Conservation (phyloP, 1,140 invertebrate genomes). For the Drosophila subobscura region DNA sequence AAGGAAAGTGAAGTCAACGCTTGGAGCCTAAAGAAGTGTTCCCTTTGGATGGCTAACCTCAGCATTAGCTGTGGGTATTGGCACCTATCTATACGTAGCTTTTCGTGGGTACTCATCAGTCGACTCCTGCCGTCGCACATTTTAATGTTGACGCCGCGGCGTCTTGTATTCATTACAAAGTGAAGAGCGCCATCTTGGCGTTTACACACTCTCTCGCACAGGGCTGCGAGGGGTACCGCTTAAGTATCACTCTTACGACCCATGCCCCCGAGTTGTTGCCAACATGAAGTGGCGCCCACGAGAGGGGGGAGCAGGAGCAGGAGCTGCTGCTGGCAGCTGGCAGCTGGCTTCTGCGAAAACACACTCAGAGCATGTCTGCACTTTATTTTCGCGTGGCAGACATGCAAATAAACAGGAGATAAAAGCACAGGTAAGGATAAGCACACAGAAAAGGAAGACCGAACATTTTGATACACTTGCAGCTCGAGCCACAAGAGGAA, state of each 20-base stretch:
- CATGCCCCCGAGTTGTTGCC: conserved; percentile 43
- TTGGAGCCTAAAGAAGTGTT: no score
- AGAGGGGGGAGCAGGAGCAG: conserved; percentile 7
- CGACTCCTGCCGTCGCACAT: conserved; percentile 12
- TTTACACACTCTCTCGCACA: conserved; percentile 28
- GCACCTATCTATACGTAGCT: no score
- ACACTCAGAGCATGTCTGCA: conserved; percentile 55
- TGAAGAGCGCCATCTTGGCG: conserved; percentile 71
- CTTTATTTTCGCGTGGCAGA: conserved; percentile 60
- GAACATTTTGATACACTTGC: neutral
- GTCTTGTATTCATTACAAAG: conserved; percentile 57
- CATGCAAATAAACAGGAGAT: conserved; percentile 71
- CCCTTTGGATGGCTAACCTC: no score
- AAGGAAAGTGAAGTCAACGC: no score
- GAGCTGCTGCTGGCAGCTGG: conserved; percentile 5
- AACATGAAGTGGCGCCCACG: conserved; percentile 52
- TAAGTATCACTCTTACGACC: conserved; percentile 79
- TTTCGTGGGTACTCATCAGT: conserved; percentile 1
- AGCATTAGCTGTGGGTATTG: no score
- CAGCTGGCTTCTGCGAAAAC: conserved; percentile 9
- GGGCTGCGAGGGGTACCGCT: conserved; percentile 17
- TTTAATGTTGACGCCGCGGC: conserved; percentile 61
- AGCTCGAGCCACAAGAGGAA: neutral
- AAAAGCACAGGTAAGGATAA: conserved; percentile 40
- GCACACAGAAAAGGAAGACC: conserved; percentile 5